phyloP scores from a whole-genome alignment of 2,797 vertebrate species.

The Chelon labrosus region DNA sequence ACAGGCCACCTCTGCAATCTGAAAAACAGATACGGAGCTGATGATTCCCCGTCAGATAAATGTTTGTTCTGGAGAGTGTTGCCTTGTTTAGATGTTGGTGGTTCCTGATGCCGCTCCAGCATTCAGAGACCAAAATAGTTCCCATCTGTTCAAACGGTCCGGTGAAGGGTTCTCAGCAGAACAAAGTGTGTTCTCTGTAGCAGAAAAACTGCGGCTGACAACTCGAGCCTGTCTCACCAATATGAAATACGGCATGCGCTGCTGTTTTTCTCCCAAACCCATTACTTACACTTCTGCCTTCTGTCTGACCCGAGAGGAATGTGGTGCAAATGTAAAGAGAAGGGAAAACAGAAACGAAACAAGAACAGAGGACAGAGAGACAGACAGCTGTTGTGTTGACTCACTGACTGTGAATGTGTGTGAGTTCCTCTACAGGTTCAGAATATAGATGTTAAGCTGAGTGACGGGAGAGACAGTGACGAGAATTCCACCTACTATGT shows the following conservation, averaged over 20 bases:
- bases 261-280: slow-evolving; percentile 44
- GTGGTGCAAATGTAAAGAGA: slow-evolving; percentile 48
- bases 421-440: not conserved
- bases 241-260: slow-evolving; percentile 30
- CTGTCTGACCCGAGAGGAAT: slow-evolving; percentile 31
- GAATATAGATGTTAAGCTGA: not conserved
- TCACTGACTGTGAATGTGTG: slow-evolving; percentile 24
- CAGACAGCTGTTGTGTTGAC: slow-evolving; percentile 30
- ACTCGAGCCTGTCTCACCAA: slow-evolving; percentile 19
- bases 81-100: slow-evolving; percentile 72
- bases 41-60: slow-evolving; percentile 52
- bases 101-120: slow-evolving; percentile 58
- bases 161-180: slow-evolving; percentile 49
- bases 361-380: slow-evolving; percentile 26
- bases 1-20: slow-evolving; percentile 16
- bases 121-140: slow-evolving; percentile 63
- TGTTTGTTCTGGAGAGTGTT: slow-evolving; percentile 67
- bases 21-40: slow-evolving; percentile 50
- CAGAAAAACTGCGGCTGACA: slow-evolving; percentile 58
- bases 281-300: slow-evolving; percentile 45
- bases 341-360: slow-evolving; percentile 36
- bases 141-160: slow-evolving; percentile 58
- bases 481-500: slow-evolving; percentile 85
- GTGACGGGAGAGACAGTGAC: slow-evolving; percentile 63
- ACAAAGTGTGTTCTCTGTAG: slow-evolving; percentile 53